Percentiles rank a stretch among this genome's conserved stretches.
Conservation (phyloP, 2,888 invertebrate species). For the Hemistola chrysoprasaria region DNA sequence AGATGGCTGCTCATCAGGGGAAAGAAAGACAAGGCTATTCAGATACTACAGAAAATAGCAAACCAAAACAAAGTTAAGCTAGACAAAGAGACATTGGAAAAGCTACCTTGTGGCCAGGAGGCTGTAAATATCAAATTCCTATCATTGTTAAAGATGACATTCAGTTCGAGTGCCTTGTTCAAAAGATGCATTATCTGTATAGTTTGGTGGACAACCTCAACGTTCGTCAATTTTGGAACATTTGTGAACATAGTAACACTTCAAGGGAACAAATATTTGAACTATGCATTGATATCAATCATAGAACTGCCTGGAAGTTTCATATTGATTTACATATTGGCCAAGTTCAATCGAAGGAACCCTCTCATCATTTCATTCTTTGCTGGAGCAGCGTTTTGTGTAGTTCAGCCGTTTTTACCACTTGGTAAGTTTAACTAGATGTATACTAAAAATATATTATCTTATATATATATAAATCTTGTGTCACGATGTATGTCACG, state of each 20-base stretch:
- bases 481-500: too few relatives aligned
- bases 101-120: slow-evolving; percentile 32
- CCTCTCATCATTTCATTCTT: slow-evolving; percentile 79
- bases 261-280: slow-evolving; percentile 88
- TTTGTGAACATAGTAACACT: slow-evolving; percentile 88
- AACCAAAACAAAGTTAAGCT: slow-evolving; percentile 57
- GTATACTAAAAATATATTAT: not conserved
- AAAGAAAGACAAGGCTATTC: slow-evolving; percentile 83
- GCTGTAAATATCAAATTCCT: slow-evolving; percentile 39
- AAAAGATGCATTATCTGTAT: slow-evolving; percentile 60
- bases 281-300: slow-evolving; percentile 84
- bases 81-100: slow-evolving; percentile 46
- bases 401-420: slow-evolving; percentile 82
- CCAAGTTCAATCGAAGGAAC: slow-evolving; percentile 76
- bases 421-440: slow-evolving; percentile 55
- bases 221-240: slow-evolving; percentile 89
- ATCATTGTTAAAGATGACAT: slow-evolving; percentile 49
- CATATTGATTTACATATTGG: slow-evolving; percentile 78
- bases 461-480: too few relatives aligned
- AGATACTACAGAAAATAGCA: slow-evolving; percentile 84
- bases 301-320: slow-evolving; percentile 83
- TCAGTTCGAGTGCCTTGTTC: slow-evolving; percentile 51
- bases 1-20: slow-evolving; percentile 89
- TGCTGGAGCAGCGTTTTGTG: slow-evolving; percentile 79
- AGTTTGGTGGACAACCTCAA: slow-evolving; percentile 82